Evolutionary conservation across 2,113 vertebrate species (phyloP).

Genomic region (Pomatorhinus ruficollis): DNA sequence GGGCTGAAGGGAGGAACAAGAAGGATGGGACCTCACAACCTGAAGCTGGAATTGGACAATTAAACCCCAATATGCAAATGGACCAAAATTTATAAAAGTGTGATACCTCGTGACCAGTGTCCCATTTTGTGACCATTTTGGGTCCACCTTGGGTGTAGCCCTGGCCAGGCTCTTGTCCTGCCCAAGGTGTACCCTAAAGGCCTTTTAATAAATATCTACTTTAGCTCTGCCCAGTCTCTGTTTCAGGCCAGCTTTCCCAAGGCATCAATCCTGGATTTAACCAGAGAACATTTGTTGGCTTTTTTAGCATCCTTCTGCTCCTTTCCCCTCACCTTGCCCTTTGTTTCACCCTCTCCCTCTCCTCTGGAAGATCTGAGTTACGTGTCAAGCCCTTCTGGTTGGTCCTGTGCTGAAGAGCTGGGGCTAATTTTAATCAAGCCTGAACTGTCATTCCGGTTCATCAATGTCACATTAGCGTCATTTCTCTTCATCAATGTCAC

Average conservation of each 20-base stretch:
- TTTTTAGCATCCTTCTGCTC: not conserved
- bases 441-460: slow-evolving; percentile 80
- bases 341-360: not conserved
- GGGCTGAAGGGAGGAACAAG: not conserved
- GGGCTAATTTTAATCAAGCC: slow-evolving; percentile 90
- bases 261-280: not conserved
- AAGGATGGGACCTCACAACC: not conserved
- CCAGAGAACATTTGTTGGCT: not conserved
- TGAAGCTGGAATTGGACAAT: not conserved
- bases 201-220: not conserved
- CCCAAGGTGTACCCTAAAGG: not conserved
- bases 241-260: not conserved
- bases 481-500: slow-evolving; percentile 80
- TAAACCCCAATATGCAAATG: not conserved
- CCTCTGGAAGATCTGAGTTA: not conserved
- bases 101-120: rapidly evolving
- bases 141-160: not conserved
- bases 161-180: not conserved
- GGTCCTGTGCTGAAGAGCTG: slow-evolving; percentile 56
- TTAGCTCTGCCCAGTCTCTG: not conserved
- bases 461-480: slow-evolving; percentile 87
- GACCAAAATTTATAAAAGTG: not conserved
- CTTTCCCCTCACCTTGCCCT: not conserved
- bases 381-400: not conserved
- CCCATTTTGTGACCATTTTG: not conserved